Evolutionary conservation across 2,113 vertebrate genomes (phyloP).

Genomic region (Crypturellus undulatus): DNA sequence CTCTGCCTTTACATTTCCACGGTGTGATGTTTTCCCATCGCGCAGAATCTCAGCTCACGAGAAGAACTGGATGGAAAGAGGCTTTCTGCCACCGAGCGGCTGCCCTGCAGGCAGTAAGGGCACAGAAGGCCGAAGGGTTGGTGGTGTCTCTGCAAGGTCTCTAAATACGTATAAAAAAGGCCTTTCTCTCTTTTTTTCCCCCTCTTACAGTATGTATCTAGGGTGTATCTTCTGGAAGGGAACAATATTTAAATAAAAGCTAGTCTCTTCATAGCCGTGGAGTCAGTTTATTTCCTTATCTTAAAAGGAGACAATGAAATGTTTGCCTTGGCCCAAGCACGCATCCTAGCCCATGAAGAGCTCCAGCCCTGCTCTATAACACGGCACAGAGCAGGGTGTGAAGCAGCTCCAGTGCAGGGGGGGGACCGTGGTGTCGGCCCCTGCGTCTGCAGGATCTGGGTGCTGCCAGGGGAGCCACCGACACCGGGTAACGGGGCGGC

Average conservation of each 20-base stretch:
- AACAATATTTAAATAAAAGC: slow-evolving; percentile 45
- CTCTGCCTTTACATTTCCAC: background rate
- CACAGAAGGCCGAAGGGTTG: background rate
- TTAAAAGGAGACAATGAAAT: background rate
- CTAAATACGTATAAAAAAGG: background rate
- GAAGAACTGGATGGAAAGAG: background rate
- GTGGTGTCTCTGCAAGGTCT: background rate
- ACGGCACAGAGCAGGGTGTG: no score
- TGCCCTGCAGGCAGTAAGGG: background rate
- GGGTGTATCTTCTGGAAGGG: background rate
- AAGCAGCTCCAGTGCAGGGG: background rate
- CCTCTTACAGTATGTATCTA: background rate
- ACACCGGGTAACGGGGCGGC: fast-evolving
- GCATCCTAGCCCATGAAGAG: fast-evolving
- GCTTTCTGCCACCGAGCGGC: background rate
- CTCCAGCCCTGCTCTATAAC: background rate
- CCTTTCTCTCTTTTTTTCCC: background rate
- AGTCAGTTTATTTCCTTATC: fast-evolving
- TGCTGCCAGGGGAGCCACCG: fast-evolving
- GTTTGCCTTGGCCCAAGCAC: background rate
- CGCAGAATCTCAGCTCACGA: background rate
- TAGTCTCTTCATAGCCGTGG: background rate
- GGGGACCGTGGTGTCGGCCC: background rate
- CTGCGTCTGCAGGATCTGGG: background rate
- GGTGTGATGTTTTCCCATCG: background rate